Conservation (phyloP, 2,113 vertebrate genomes). For the Notiomystis cincta region DNA sequence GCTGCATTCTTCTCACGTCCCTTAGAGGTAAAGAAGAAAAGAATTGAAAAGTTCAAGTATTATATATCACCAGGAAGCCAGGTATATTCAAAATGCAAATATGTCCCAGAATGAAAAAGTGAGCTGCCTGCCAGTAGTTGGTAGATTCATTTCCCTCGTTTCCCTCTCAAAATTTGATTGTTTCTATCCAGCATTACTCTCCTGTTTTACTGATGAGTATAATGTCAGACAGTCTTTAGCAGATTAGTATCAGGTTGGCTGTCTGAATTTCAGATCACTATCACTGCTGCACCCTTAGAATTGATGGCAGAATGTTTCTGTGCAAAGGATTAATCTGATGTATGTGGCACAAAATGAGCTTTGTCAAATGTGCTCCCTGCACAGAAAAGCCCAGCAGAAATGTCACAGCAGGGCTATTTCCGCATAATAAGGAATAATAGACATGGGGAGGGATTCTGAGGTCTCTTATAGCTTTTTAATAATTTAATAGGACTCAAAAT, state of each 20-base stretch:
- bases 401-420: not conserved
- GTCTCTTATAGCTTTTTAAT: not conserved
- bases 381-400: not conserved
- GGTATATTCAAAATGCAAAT: conserved; percentile 35
- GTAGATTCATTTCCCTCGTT: conserved; percentile 27
- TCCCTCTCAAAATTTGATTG: conserved; percentile 20
- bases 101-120: not conserved
- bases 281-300: not conserved
- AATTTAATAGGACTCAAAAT: not conserved
- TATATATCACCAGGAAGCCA: conserved; percentile 22
- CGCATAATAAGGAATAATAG: not conserved
- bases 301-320: not conserved
- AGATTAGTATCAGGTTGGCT: not conserved
- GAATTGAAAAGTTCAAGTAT: conserved; percentile 9
- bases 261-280: not conserved
- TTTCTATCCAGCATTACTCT: conserved; percentile 8
- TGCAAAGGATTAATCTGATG: not conserved
- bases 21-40: not conserved
- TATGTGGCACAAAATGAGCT: not conserved
- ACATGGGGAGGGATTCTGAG: not conserved
- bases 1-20: not conserved
- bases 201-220: conserved; percentile 7
- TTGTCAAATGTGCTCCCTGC: not conserved
- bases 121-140: conserved; percentile 3
- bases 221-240: not conserved